Evolutionary conservation across 2,888 invertebrate genomes (phyloP).

Genomic region (Pterostichus niger): DNA sequence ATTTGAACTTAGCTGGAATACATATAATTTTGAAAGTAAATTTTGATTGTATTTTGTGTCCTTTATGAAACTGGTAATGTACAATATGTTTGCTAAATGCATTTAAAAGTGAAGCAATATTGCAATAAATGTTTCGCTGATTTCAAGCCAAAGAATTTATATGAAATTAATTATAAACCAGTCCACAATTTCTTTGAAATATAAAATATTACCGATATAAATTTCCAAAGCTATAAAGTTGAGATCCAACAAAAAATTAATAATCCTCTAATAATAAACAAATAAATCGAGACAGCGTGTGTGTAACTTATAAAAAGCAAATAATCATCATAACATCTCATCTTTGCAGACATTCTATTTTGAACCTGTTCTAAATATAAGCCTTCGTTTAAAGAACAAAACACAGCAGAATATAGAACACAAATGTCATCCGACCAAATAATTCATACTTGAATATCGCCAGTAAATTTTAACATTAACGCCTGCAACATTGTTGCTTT

Average conservation of each 20-base stretch:
- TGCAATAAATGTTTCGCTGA: no score
- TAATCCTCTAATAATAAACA: no score
- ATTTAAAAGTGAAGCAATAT: not conserved
- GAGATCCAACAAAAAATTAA: slow-evolving; percentile 37
- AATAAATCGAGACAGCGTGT: not conserved
- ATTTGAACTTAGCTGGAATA: no score
- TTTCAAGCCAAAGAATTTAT: slow-evolving; percentile 1
- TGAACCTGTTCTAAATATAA: slow-evolving; percentile 14
- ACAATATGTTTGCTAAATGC: not conserved
- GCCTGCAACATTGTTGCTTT: slow-evolving; percentile 36
- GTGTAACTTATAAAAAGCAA: slow-evolving; percentile 32
- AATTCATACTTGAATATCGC: slow-evolving; percentile 43
- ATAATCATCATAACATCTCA: slow-evolving; percentile 31
- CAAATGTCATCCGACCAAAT: slow-evolving; percentile 44
- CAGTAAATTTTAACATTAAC: slow-evolving; percentile 8
- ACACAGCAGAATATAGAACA: slow-evolving; percentile 1
- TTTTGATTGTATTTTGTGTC: no score
- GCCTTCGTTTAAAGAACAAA: slow-evolving; percentile 23
- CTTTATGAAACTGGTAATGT: no score
- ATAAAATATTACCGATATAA: slow-evolving; percentile 29
- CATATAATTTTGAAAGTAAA: no score
- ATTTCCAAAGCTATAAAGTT: slow-evolving; percentile 3
- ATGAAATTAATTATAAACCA: slow-evolving; percentile 8
- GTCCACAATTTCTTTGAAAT: not conserved
- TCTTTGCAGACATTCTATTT: slow-evolving; percentile 43